Conservation (phyloP, 2,888 invertebrate species). For the Acanthosepion lycidas region DNA sequence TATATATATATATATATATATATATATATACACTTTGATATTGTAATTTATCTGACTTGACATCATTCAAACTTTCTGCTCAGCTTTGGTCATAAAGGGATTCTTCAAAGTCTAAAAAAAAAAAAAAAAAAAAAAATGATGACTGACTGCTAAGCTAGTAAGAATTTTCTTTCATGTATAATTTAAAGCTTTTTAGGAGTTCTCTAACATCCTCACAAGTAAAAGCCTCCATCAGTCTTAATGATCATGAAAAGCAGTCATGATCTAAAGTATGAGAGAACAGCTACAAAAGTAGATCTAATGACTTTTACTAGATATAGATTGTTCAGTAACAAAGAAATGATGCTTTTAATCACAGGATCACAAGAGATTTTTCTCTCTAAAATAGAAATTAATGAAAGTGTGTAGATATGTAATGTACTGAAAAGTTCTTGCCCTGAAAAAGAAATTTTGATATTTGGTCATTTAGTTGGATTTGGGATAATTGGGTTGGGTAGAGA, state of each 20-base stretch:
- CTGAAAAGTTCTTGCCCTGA: too few relatives aligned
- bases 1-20: neutral
- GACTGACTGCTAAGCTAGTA: neutral
- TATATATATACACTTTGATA: neutral
- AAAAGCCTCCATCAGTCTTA: neutral
- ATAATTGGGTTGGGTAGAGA: too few relatives aligned
- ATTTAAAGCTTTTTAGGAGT: neutral
- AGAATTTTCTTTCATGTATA: neutral
- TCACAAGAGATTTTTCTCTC: neutral
- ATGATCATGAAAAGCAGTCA: neutral
- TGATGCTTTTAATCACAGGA: neutral
- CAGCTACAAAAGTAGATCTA: neutral
- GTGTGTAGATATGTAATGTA: too few relatives aligned
- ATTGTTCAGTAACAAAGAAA: neutral
- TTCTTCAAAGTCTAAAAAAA: neutral
- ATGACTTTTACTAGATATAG: neutral
- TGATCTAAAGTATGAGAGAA: neutral
- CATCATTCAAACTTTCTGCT: neutral
- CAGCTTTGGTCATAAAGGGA: neutral
- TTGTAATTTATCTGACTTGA: neutral
- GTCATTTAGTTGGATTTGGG: too few relatives aligned
- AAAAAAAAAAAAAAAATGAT: neutral
- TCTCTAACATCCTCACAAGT: neutral
- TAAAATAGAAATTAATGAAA: too few relatives aligned
- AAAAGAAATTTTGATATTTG: too few relatives aligned